Conservation (phyloP, 2,888 invertebrate genomes). For the Rhingia rostrata region DNA sequence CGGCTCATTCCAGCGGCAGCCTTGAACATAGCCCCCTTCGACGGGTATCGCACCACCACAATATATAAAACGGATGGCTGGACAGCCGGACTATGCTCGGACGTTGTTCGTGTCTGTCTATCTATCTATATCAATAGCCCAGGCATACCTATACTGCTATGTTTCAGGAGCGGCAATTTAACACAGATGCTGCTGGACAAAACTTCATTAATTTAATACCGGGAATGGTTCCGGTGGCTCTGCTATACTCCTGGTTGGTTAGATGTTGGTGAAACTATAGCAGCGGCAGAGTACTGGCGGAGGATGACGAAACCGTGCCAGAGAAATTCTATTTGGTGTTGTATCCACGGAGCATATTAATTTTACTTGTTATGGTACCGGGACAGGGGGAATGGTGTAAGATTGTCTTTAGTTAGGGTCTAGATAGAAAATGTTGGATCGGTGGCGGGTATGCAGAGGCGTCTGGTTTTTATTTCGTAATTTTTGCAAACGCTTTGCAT, state of each 20-base stretch:
- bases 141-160: conserved; percentile 5
- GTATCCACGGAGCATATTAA: conserved; percentile 68
- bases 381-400: conserved; percentile 19
- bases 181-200: conserved; percentile 74
- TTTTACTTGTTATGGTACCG: conserved; percentile 61
- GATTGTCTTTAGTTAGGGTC: conserved; percentile 24
- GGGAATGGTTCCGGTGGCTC: conserved; percentile 65
- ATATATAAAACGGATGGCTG: conserved; percentile 50
- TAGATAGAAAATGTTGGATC: conserved; percentile 35
- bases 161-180: conserved; percentile 67
- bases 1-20: conserved; percentile 22
- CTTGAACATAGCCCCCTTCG: conserved; percentile 25
- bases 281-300: conserved; percentile 12
- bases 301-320: conserved; percentile 38
- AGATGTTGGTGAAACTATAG: conserved; percentile 2
- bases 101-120: conserved; percentile 47
- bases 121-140: conserved; percentile 9
- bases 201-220: conserved; percentile 75
- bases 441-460: conserved; percentile 15
- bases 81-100: conserved; percentile 48
- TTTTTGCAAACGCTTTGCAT: conserved; percentile 49
- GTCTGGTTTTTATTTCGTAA: conserved; percentile 62
- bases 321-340: conserved; percentile 51
- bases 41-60: conserved; percentile 35
- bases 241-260: conserved; percentile 28